Conservation (phyloP, 2,888 invertebrate genomes). For the Masnerella sp. region DNA sequence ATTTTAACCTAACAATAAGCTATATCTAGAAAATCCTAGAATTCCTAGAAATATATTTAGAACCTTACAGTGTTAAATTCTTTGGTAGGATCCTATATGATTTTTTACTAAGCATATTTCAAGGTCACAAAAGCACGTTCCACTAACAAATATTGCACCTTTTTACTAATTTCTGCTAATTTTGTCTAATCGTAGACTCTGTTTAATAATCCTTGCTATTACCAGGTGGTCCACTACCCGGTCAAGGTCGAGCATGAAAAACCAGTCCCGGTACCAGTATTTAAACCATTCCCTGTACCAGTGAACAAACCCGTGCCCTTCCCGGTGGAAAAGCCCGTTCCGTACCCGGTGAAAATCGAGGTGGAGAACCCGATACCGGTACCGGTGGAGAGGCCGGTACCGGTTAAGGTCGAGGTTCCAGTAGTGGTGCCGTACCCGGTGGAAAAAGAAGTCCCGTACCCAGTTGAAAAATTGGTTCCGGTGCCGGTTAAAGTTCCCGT, state of each 20-base stretch:
- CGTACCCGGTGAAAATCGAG: constrained; percentile 80
- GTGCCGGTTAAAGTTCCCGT: constrained; percentile 54
- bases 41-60: no score
- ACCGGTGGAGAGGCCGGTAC: constrained; percentile 79
- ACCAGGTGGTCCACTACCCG: constrained; percentile 82
- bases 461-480: constrained; percentile 82
- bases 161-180: no score
- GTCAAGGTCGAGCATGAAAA: constrained; percentile 80
- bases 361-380: constrained; percentile 86
- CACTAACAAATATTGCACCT: no score
- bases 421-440: constrained; percentile 81
- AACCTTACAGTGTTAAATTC: no score
- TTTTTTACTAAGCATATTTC: no score
- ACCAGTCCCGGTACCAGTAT: constrained; percentile 83
- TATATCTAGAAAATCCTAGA: no score
- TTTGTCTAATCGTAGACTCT: neutral
- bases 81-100: no score
- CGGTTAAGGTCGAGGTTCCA: constrained; percentile 84
- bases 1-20: no score
- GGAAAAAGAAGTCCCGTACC: constrained; percentile 82
- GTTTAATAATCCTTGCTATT: constrained; percentile 18
- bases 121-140: no score
- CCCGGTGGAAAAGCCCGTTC: constrained; percentile 86
- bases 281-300: constrained; percentile 81
- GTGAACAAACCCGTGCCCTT: constrained; percentile 84